A percentile compares a stretch with the other conserved stretches of the same genome.
Conservation (phyloP, 2,888 invertebrate species). For the Fabriciana adippe region DNA sequence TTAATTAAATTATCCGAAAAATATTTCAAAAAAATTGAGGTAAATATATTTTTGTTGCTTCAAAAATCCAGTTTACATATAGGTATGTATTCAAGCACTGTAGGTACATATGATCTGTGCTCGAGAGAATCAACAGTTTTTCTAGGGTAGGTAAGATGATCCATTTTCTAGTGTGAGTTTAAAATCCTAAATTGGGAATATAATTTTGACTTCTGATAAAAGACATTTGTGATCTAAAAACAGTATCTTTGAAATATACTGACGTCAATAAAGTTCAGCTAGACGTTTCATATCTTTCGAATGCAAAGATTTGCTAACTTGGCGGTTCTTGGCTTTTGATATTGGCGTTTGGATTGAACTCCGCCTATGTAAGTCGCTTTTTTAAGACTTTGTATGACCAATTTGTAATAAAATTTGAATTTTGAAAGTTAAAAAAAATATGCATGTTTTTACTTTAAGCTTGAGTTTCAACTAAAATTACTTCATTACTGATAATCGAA, state of each 20-base stretch:
- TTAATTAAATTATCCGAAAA: too few species aligned
- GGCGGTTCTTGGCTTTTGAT: slow-evolving; percentile 47
- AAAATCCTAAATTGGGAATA: slow-evolving; percentile 55
- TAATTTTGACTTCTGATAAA: neutral
- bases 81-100: too few species aligned
- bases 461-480: too few species aligned
- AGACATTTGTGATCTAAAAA: slow-evolving; percentile 47
- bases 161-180: neutral
- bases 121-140: too few species aligned
- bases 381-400: slow-evolving; percentile 19
- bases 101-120: too few species aligned
- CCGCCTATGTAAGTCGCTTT: slow-evolving; percentile 27
- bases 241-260: slow-evolving; percentile 47
- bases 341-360: slow-evolving; percentile 41
- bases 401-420: slow-evolving; percentile 9
- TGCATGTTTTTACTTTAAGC: neutral
- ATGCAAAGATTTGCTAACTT: slow-evolving; percentile 67
- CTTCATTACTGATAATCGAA: too few species aligned
- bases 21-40: too few species aligned
- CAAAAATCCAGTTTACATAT: too few species aligned
- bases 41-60: too few species aligned
- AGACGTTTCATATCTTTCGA: slow-evolving; percentile 63
- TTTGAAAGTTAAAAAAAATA: neutral
- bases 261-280: slow-evolving; percentile 55
- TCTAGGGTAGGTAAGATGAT: neutral